Base-by-base conservation (phyloP, 2,113 vertebrate genomes). In the Perccottus glenii region DNA sequence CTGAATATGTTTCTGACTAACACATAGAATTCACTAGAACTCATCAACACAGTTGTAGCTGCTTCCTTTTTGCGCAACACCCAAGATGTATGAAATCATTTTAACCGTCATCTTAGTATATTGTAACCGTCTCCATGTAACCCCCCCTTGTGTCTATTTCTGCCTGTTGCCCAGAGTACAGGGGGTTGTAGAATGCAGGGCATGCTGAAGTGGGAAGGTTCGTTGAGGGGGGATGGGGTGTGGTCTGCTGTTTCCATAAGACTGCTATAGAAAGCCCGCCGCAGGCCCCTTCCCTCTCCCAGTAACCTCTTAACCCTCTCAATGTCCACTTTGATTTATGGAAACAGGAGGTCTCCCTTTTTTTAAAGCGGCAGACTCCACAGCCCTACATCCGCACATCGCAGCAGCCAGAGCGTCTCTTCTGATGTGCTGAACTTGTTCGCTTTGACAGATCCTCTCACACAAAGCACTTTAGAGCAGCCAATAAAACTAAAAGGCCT, bases 141-240 rank as follows among this genome's bases (percentile, higher is more conserved):
- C 52, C 35, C 45, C 19, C 52, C 48, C 52, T 11, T 6, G 38
- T 0, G 12, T 72, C 85, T 87, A 88, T 90, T 88, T 85, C 81
- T 83, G 88, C 72, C 64, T 11, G 33, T 56, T 66, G 64, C 69
- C 58, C 51, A 40, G 65, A 67, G 33, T 11, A 47, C 70, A 72
- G 68, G 59, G 69, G 53, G 60, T 57, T 66, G 58, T 50, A 84
- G 78, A 89, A 88, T 86, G 80, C 58, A 8, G 71, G 76, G 77
- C 80, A 82, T 75, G 71, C 40, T 68, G 68, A 42, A 9, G 67
- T 33, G 53, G 9, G 33, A 62, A 59, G 42, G n/a, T 55, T 38
- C 19, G 19, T 27, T 3, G 19, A 27, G 33, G 78, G 75, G 70
- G 74, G 53, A 27, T 49, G 44, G 71, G 80, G 83, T 55, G 64